Evolutionary conservation across 2,888 invertebrate genomes (phyloP), one percentile per base, ranked within the genome.

Genomic region (Scaptomyza flava): DNA sequence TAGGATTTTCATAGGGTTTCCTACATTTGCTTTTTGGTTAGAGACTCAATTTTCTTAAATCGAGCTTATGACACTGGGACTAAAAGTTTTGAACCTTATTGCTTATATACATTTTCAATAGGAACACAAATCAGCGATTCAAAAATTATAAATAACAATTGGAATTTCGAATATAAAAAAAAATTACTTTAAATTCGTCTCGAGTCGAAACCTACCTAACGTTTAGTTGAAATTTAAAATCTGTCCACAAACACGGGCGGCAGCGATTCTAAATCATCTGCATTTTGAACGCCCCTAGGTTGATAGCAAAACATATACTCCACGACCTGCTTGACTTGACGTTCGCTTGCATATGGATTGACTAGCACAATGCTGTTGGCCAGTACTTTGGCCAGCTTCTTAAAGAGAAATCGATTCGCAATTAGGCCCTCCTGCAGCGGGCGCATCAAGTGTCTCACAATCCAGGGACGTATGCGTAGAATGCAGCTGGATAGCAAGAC

Each of bases 381-480:
- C 11, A 91, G 63, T 45, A 74, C 72, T 57, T 89, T 90, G 0
- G 91, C 91, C 33, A 91, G 56, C 56, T 90, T 91, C 52, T 91
- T 91, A 58, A 91, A 91, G 0, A 91, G 58, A 71, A 87, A 90
- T 1, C 91, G 82, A 81, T 91, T 91, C 12, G 74, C 89, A 38
- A 91, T 91, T 3, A 91, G 66, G 0, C 91, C 91, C 38, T 90
- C 89, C 33, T 79, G 81, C 72, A 91, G 72, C 3, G 91, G 91
- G 17, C 75, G 74, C 91, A 91, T 91, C 33, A 91, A 76, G 59
- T 91, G 75, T 4, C 89, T 80, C 4, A 91, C 91, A 23, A 91
- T 87, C 91, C 91, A 91, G 0, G 91, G 90, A 0, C 91, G 90
- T 46, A 91, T 90, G 7, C 91, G 90, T 30, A 85, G 75, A 43